Percentiles rank a stretch among this genome's conserved stretches.
Conservation (phyloP, 2,888 invertebrate species). For the Callyntrura sp. region DNA sequence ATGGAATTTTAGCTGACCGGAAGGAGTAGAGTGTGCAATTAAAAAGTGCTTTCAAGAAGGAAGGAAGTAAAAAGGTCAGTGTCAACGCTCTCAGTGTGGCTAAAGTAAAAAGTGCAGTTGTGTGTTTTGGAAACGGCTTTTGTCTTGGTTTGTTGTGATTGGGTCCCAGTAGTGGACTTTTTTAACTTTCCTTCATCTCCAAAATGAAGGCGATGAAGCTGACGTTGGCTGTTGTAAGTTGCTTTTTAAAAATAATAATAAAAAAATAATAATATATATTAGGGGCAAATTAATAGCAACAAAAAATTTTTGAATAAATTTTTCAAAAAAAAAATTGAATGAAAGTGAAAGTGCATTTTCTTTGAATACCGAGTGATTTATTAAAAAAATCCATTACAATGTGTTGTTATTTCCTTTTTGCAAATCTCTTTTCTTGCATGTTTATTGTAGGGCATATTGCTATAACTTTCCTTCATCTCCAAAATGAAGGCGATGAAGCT, state of each 20-base stretch:
- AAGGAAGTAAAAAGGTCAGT: too few species aligned
- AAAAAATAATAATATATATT: too few species aligned
- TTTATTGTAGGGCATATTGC: conserved; percentile 66
- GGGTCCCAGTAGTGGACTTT: too few species aligned
- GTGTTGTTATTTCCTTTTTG: background rate
- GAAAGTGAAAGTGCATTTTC: conserved; percentile 50
- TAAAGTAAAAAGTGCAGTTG: too few species aligned
- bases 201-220: conserved; percentile 63
- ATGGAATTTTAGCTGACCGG: too few species aligned
- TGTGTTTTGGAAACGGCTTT: too few species aligned
- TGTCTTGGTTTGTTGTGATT: too few species aligned
- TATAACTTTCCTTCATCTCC: conserved; percentile 54
- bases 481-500: conserved; percentile 63
- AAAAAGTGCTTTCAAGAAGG: too few species aligned
- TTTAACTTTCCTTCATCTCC: conserved; percentile 50
- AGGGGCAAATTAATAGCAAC: background rate
- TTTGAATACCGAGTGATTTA: background rate
- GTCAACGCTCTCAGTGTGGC: too few species aligned
- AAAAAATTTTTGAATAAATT: background rate
- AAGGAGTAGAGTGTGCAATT: too few species aligned
- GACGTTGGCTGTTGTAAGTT: conserved; percentile 67
- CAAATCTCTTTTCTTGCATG: background rate
- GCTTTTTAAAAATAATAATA: background rate
- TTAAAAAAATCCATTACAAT: too few species aligned
- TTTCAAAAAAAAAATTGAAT: conserved; percentile 7